Percentiles rank a stretch among this genome's conserved stretches.
These are phyloP conservation scores for Arctocebus calabarensis DNA, from an alignment of 2,797 vertebrate species.

Conservation along the genomic window DNA sequence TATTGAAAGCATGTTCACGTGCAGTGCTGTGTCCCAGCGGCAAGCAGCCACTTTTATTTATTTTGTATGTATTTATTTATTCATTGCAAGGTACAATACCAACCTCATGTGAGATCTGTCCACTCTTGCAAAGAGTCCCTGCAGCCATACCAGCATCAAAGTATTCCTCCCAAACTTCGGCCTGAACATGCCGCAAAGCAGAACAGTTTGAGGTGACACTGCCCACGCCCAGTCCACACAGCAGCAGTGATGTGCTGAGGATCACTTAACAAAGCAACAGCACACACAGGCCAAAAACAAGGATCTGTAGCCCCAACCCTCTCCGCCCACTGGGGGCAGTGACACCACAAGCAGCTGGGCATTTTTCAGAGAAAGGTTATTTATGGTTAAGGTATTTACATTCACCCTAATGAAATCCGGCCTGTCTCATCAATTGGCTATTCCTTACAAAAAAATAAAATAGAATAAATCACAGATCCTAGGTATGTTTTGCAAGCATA, in stretches of 20 bases:
- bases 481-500: not conserved
- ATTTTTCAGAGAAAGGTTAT: not conserved
- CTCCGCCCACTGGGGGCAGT: rapidly evolving
- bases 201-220: rapidly evolving
- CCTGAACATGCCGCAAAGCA: rapidly evolving
- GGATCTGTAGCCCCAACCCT: too few species aligned
- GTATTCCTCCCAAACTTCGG: too few species aligned
- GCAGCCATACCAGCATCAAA: rapidly evolving
- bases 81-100: not conserved
- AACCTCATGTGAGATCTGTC: not conserved
- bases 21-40: not conserved
- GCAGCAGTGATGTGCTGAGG: too few species aligned
- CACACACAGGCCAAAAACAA: rapidly evolving
- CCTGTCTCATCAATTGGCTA: not conserved
- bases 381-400: not conserved
- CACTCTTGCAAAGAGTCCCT: not conserved
- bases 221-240: rapidly evolving
- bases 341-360: not conserved
- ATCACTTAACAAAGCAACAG: not conserved
- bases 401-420: not conserved
- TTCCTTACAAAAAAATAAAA: not conserved
- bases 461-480: not conserved
- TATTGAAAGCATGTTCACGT: not conserved
- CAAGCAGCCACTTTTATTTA: not conserved
- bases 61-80: not conserved